phyloP scores from a whole-genome alignment of 2,797 vertebrate species.

The Rousettus madagascariensis region DNA sequence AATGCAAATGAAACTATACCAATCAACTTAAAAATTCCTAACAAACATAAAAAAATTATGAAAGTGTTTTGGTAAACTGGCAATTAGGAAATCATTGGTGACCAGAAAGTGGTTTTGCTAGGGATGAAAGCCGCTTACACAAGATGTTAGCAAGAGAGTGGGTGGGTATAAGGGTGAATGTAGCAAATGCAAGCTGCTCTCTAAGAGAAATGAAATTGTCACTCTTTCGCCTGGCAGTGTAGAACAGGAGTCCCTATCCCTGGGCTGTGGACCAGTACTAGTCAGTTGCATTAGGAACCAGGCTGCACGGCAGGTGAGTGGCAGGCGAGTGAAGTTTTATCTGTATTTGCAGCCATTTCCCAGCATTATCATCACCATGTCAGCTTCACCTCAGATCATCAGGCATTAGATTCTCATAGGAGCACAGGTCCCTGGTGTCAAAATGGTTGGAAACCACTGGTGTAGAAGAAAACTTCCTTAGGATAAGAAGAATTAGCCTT shows the following conservation, averaged over 20 bases:
- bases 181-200: neutral
- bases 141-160: neutral
- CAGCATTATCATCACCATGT: no score
- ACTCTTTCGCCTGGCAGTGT: neutral
- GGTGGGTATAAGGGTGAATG: neutral
- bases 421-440: no score
- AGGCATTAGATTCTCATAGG: no score
- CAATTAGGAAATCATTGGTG: neutral
- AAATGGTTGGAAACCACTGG: no score
- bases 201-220: neutral
- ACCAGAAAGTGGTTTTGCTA: neutral
- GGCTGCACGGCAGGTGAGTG: no score
- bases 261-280: no score
- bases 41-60: neutral
- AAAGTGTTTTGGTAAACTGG: neutral
- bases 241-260: no score
- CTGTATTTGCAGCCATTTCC: no score
- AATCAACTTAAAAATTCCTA: conserved; percentile 38
- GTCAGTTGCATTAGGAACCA: no score
- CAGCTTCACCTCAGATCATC: no score
- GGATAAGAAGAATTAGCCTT: neutral
- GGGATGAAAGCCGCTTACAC: neutral
- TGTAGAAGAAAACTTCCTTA: neutral
- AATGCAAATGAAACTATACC: conserved; percentile 7
- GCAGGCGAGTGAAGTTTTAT: no score